Conservation (phyloP, 2,888 invertebrate species). For the Dryomyza anilis region DNA sequence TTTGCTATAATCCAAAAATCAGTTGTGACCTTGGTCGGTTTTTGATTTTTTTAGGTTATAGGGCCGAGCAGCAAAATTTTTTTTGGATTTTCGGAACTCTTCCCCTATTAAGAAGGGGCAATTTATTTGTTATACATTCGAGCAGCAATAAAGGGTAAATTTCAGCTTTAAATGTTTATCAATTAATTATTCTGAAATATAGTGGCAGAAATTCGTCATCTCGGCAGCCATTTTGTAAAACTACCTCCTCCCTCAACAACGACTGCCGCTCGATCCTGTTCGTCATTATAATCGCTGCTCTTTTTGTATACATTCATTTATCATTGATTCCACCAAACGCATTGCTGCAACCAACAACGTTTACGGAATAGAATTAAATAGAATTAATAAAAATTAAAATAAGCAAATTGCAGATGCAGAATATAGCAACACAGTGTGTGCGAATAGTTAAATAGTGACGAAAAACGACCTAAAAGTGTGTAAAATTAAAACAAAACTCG, state of each 20-base stretch:
- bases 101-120: not conserved
- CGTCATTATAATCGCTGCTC: slow-evolving; percentile 9
- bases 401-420: not conserved
- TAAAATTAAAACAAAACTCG: not conserved
- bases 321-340: slow-evolving; percentile 2
- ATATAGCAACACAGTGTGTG: not conserved
- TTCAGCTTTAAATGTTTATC: too few species aligned
- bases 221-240: not conserved
- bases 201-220: not conserved
- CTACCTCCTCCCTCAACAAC: not conserved
- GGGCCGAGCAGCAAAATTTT: too few species aligned
- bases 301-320: slow-evolving; percentile 9
- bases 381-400: not conserved
- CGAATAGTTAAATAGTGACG: not conserved
- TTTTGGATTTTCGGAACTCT: too few species aligned
- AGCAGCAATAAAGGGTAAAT: too few species aligned
- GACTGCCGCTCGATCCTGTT: slow-evolving; percentile 1
- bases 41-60: too few species aligned
- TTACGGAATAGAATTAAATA: not conserved
- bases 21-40: too few species aligned
- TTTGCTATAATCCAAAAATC: too few species aligned
- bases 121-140: too few species aligned
- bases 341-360: slow-evolving; percentile 1
- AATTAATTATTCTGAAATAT: too few species aligned
- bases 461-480: not conserved